Percentiles rank a stretch among this genome's conserved stretches.
phyloP scores from a whole-genome alignment of 2,797 vertebrate species.

The Rhincodon typus region DNA sequence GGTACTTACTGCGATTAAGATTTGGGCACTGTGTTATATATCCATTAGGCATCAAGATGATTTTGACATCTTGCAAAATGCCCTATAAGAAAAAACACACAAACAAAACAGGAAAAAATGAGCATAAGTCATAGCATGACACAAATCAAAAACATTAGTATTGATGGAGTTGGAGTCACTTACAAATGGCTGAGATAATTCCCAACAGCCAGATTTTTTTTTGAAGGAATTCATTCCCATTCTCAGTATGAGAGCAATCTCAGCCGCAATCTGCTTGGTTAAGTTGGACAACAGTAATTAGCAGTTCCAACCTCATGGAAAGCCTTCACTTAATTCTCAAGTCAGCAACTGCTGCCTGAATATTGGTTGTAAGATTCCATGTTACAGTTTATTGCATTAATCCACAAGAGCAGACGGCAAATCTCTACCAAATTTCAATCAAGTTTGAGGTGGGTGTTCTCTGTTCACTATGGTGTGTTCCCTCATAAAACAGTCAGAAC shows the following conservation, averaged over 20 bases:
- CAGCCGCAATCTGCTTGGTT: too few species aligned
- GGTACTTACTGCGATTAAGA: conserved; percentile 93
- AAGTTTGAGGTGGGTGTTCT: not conserved
- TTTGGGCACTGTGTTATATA: conserved; percentile 88
- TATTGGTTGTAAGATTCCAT: not conserved
- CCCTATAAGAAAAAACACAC: conserved; percentile 61
- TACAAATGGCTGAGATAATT: not conserved
- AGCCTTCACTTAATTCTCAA: not conserved
- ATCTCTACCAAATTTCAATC: not conserved
- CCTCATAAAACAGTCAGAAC: not conserved
- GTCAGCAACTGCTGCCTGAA: not conserved
- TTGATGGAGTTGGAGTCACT: not conserved
- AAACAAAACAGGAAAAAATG: conserved; percentile 30
- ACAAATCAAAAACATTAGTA: not conserved
- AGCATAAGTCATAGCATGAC: not conserved
- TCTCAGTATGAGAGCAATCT: not conserved
- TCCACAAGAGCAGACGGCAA: not conserved
- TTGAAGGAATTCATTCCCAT: not conserved
- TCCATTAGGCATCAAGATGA: conserved; percentile 84
- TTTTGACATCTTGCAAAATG: conserved; percentile 83
- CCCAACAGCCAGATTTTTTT: not conserved
- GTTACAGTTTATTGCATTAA: not conserved
- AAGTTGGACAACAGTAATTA: not conserved
- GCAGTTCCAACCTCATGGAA: not conserved
- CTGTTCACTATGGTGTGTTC: too few species aligned